These are phyloP conservation scores for Crax fasciolata DNA, from an alignment of 2,797 vertebrate genomes.

Conservation along the genomic window DNA sequence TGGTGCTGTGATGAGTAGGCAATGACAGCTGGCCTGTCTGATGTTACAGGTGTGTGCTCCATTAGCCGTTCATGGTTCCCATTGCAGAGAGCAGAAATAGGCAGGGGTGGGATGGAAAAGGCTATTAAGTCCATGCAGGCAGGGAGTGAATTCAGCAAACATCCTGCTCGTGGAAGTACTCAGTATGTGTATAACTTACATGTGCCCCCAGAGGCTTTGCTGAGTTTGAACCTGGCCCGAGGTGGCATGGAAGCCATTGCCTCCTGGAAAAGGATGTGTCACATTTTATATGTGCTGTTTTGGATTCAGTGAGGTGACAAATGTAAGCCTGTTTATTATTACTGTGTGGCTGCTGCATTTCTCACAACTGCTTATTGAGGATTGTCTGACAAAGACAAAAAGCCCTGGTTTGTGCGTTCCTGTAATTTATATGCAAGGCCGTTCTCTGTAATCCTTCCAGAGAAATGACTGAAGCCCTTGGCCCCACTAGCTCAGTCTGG, in stretches of 20 bases:
- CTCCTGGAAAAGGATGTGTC: neutral
- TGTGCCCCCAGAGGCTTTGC: neutral
- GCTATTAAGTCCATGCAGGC: neutral
- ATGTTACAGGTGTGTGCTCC: neutral
- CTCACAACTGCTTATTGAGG: neutral
- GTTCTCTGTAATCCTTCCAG: neutral
- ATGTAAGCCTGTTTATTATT: conserved; percentile 37
- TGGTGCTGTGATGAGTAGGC: neutral
- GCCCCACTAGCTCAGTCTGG: neutral
- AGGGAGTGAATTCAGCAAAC: neutral
- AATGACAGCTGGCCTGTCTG: neutral
- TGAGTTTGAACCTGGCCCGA: neutral
- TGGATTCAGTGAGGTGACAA: conserved; percentile 41
- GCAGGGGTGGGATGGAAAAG: neutral
- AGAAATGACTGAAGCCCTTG: neutral
- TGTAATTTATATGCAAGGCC: conserved; percentile 10
- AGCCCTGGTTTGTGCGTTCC: neutral
- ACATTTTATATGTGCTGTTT: conserved; percentile 15
- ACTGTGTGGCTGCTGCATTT: neutral
- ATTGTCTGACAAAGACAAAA: conserved; percentile 31
- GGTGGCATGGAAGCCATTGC: neutral
- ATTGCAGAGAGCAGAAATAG: neutral
- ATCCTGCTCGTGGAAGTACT: rapidly evolving
- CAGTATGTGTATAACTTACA: rapidly evolving
- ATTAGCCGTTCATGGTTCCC: neutral